Percentiles rank a stretch among this genome's conserved stretches.
Conservation (phyloP, 2,888 invertebrate genomes). For the Rosalia funebris region DNA sequence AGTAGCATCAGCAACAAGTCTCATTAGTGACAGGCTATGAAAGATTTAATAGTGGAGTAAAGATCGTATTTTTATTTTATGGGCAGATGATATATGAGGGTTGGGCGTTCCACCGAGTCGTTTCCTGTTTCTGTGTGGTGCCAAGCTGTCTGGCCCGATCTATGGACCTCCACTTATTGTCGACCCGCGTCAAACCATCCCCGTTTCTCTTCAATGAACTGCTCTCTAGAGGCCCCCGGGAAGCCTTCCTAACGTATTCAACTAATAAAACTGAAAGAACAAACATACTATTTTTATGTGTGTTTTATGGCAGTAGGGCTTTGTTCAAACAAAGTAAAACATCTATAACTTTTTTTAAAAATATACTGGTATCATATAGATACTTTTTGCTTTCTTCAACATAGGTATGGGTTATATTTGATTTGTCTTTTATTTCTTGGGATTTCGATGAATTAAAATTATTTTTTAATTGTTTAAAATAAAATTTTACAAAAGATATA, state of each 20-base stretch:
- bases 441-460: no score
- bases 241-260: conserved; percentile 7
- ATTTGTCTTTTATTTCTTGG: no score
- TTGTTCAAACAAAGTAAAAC: conserved; percentile 8
- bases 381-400: no score
- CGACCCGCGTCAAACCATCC: conserved; percentile 30
- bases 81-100: conserved; percentile 57
- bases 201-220: conserved; percentile 9
- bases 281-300: conserved; percentile 18
- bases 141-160: conserved; percentile 57
- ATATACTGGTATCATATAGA: no score
- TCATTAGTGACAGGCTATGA: conserved; percentile 42
- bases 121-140: conserved; percentile 61
- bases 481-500: no score
- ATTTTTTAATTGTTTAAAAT: no score
- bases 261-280: conserved; percentile 14
- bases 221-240: conserved; percentile 14
- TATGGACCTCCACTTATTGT: conserved; percentile 39
- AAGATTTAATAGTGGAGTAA: conserved; percentile 42
- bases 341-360: background rate
- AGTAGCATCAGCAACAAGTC: conserved; percentile 9
- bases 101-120: conserved; percentile 50
- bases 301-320: conserved; percentile 3
- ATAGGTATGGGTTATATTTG: no score
- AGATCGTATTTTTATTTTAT: conserved; percentile 48